Evolutionary conservation across 1,140 invertebrate species (phyloP), one percentile per base, ranked within the genome.

Genomic region (Rhopalosiphum maidis): DNA sequence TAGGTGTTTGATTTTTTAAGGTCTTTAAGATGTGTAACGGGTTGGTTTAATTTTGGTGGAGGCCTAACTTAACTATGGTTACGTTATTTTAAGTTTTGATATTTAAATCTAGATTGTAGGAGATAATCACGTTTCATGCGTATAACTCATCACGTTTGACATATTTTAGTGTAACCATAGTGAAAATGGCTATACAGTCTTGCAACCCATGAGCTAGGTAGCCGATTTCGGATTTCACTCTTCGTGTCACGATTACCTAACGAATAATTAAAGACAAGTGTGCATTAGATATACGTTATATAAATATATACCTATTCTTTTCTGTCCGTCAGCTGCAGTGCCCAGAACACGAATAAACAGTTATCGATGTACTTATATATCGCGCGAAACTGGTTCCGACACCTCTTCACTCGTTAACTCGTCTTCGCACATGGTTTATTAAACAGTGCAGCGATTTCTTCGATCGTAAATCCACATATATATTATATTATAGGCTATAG

Each of bases 341-440:
- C 60, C 30, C 60, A 77, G 15, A 9, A 77, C 15, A 77, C 60
- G 60, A n/a, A 68, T n/a, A 68, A n/a, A 68, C 60, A 68, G 60
- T 77, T 77, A 77, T 77, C 30, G 60, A n/a, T 18, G 60, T n/a
- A n/a, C 5, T 15, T n/a, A 77, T n/a, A 54, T 54, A 77, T 77
- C 15, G 30, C 30, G 60, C 15, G 18, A 77, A 77, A 77, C 60
- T 77, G 60, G 60, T 77, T 77, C 60, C 30, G 60, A 77, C 30
- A 77, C 60, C 60, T 77, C 60, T 77, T 77, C 60, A 77, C 30
- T 77, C 60, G 60, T 77, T 77, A 77, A n/a, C 60, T 77, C 60
- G 60, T 77, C 60, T 77, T 77, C 15, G n/a, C 60, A 77, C 30
- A 77, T 35, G 60, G 60, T 7, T n/a, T 77, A 77, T 77, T 77